Base-by-base conservation (phyloP, 1,140 invertebrate genomes). In the Drosophila varians region DNA sequence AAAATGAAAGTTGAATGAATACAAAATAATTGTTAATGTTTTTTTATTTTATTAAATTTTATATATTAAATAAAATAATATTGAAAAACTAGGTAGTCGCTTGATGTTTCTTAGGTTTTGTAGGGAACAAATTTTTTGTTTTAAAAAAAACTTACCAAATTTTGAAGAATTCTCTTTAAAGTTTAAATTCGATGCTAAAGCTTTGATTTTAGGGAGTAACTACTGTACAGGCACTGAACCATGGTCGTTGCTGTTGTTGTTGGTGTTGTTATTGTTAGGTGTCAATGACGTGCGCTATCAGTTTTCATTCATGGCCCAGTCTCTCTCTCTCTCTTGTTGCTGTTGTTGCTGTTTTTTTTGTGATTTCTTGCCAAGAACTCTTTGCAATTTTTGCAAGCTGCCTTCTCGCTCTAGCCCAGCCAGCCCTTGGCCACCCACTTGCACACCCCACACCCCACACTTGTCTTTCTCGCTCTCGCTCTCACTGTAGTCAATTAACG, bases 211-310 rank as follows among this genome's bases (percentile, higher is more conserved):
- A 9, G 25, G 11, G 36, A 23, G 21, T 7, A 12, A 0, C 23
- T 7, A 48, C 51, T 66, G 72, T 51, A 45, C 47, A 54, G 40
- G 26, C 46, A 47, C 51, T 49, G 56, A 40, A 26, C 52, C 26
- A 9, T 42, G 28, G 48, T 57, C 47, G 57, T 43, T 47, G 46
- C 18, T 43, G 68, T 54, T 36, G 38, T 56, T 21, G 69, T 60
- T 64, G 48, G 43, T 47, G 46, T 21, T 43, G 68, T 57, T 36
- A 51, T 56, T 25, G 69, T 60, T 64, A 86, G 82, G 80, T 86
- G 80, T 86, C 82, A 86, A 86, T 86, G 82, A 86, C 82, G 82
- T 86, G 82, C 74, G 82, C 82, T 86, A 82, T 82, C 82, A 80
- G 82, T 77, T 86, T 86, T 79, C 82, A 86, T 87, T 87, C 82